A percentile compares a stretch with the other conserved stretches of the same genome.
phyloP scores from a whole-genome alignment of 1,140 invertebrate species.

The Theocolax elegans region DNA sequence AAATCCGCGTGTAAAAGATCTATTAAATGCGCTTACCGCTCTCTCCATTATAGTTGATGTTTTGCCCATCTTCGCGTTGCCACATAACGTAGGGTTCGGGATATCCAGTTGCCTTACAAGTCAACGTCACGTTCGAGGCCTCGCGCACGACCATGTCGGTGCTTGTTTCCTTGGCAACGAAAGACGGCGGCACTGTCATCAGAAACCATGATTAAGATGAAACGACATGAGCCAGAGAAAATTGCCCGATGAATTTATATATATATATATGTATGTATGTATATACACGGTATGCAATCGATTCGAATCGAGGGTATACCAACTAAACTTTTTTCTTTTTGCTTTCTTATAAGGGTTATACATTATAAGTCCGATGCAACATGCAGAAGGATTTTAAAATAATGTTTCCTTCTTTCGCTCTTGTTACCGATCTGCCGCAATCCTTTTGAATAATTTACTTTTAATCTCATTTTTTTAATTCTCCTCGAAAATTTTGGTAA shows the following conservation, averaged over 20 bases:
- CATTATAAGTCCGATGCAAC: too few species aligned
- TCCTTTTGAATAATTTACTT: too few species aligned
- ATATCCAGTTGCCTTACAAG: constrained; percentile 88
- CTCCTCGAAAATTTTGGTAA: too few species aligned
- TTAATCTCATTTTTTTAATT: too few species aligned
- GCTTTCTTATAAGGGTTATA: too few species aligned
- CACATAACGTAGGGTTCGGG: constrained; percentile 92
- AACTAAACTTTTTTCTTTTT: too few species aligned
- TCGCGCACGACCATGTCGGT: constrained; percentile 91
- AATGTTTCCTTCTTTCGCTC: too few species aligned
- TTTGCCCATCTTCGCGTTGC: constrained; percentile 87
- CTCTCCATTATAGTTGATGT: constrained; percentile 87
- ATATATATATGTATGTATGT: not conserved
- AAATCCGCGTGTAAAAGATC: too few species aligned
- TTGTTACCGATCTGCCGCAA: too few species aligned
- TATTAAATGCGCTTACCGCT: too few species aligned
- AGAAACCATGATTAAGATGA: constrained; percentile 37
- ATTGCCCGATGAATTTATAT: constrained; percentile 2
- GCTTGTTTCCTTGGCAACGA: constrained; percentile 85
- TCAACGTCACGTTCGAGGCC: constrained; percentile 86
- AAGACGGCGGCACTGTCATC: constrained; percentile 82
- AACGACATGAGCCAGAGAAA: constrained; percentile 7
- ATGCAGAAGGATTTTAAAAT: not conserved
- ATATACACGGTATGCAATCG: constrained; percentile 16
- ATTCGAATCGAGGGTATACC: too few species aligned